Base-by-base conservation (phyloP, 1,140 invertebrate genomes). In the Drosophila baimaii region DNA sequence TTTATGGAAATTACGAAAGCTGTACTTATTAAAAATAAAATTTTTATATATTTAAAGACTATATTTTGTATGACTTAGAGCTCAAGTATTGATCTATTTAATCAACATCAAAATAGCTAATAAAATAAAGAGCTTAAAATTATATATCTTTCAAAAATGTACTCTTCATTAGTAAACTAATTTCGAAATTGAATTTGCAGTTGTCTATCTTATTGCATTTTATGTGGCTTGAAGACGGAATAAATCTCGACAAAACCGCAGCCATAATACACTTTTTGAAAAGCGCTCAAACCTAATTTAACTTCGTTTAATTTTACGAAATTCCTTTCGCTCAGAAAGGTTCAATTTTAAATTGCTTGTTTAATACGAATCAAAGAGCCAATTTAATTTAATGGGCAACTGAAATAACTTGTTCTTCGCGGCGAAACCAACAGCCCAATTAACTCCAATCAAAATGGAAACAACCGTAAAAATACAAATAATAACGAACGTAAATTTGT, bases 401-500 rank as follows among this genome's bases (percentile, higher is more conserved):
- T 21, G 46, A 54, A 62, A 69, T 54, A 69, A 69, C 43, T 58
- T 72, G 65, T 58, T 71, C 66, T 19, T 19, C 0, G 31, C 0
- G n/a, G 27, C 15, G 25, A 17, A 70, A 29, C 31, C 25, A 70
- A 71, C 66, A 13, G 54, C 33, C 65, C 43, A 72, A 72, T 71
- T 72, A 58, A 58, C 65, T 58, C 66, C 43, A 72, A 72, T 72
- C 41, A 72, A 71, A 72, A 71, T 71, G 69, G 52, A 71, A 41
- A 33, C 65, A 71, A 41, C 51, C 52, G 51, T 71, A 57, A 71
- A 69, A 71, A 71, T 15, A 71, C 51, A 71, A 71, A 70, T 71
- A 71, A 71, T 71, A 58, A 71, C 51, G 52, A 66, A 71, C 65
- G 69, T 71, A 71, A 71, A 71, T 71, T 56, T 56, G 51, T 58